Evolutionary conservation across 2,797 vertebrate genomes (phyloP), one percentile per base, ranked within the genome.

Genomic region (Phaenicophaeus curvirostris): DNA sequence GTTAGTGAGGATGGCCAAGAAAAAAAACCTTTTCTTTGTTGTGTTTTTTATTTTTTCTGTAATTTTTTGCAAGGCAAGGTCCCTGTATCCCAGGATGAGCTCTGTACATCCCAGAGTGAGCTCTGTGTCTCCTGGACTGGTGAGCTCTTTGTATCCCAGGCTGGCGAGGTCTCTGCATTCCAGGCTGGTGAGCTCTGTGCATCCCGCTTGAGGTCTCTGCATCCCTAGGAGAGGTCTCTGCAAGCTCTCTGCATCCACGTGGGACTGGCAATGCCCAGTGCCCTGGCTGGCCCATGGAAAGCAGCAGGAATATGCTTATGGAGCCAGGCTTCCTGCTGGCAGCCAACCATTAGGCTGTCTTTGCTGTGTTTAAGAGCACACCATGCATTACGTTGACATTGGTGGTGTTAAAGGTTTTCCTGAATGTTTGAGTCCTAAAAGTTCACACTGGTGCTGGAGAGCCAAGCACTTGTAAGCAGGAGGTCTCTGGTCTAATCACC

Each of bases 191-290:
- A 44, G 18, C 42, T 42, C 42, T 44, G 42, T 42, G 42, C 42
- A 42, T 13, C 42, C 42, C 16, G 17, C 13, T 42, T 42, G 42
- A 42, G 42, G 42, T 42, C 42, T 42, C 42, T 16, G n/a, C n/a
- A n/a, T n/a, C 15, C 42, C 42, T 18, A 16, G 42, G 42, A 16
- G 18, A 44, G 42, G 33, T 55, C 15, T 39, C 57, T 3, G 2
- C 16, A 18, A 44, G 42, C 33, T 55, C 15, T 39, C 57, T 3
- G 2, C 15, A 13, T 28, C 42, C 5, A 0, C 39, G 55, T 2
- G 5, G 31, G 25, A 35, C 41, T 35, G 25, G 33, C 31, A 30
- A 5, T 27, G 74, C 9, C 23, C 19, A 19, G 24, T 6, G 24
- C 37, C 37, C 21, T 53, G 24, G 44, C 33, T 33, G 46, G 35